phyloP scores from a whole-genome alignment of 2,888 invertebrate genomes.

The Brenthis hecate region DNA sequence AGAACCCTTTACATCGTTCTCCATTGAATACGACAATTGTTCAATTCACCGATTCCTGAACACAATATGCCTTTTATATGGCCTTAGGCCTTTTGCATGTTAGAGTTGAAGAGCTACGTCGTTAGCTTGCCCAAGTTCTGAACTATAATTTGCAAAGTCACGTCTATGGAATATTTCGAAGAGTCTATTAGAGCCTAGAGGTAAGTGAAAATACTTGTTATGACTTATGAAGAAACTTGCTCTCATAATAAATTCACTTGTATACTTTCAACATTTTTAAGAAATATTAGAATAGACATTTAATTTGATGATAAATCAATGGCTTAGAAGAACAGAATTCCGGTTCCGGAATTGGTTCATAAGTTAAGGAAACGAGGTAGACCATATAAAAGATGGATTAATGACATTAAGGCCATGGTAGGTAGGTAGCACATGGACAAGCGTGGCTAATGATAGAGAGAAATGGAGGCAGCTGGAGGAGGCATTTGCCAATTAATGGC shows the following conservation, averaged over 20 bases:
- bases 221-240: constrained; percentile 9
- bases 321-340: too few species aligned
- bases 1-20: not conserved
- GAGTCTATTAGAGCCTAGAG: constrained; percentile 4
- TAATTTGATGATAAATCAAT: too few species aligned
- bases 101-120: not conserved
- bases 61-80: constrained; percentile 18
- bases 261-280: not conserved
- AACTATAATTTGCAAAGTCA: constrained; percentile 19
- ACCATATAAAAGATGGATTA: too few species aligned
- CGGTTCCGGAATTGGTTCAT: too few species aligned
- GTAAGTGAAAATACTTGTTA: constrained; percentile 6
- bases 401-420: too few species aligned
- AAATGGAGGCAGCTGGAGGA: too few species aligned
- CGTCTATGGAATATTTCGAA: not conserved
- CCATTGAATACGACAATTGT: too few species aligned
- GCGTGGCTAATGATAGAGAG: too few species aligned
- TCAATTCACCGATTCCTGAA: not conserved
- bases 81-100: constrained; percentile 1
- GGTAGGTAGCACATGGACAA: too few species aligned
- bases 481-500: too few species aligned
- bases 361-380: too few species aligned
- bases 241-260: not conserved
- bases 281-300: too few species aligned
- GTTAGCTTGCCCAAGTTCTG: constrained; percentile 6